Evolutionary conservation across 2,888 invertebrate species (phyloP).

Genomic region (Idaea aversata): DNA sequence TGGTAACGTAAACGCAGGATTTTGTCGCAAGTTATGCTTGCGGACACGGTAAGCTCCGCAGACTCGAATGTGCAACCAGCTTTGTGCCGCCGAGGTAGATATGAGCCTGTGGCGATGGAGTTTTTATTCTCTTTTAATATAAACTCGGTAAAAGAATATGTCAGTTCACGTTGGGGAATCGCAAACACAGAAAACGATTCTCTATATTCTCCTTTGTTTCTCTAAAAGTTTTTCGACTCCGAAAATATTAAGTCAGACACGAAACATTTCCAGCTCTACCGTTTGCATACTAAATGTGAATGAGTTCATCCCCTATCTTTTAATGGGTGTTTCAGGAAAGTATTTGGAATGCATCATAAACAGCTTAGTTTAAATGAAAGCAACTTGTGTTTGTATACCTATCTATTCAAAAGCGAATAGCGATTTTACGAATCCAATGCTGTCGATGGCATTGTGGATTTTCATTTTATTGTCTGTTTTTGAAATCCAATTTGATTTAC

Average conservation of each 20-base stretch:
- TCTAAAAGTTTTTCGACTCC: not conserved
- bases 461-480: constrained; percentile 19
- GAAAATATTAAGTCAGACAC: not conserved
- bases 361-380: not conserved
- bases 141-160: constrained; percentile 48
- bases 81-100: constrained; percentile 48
- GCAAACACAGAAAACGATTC: constrained; percentile 16
- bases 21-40: constrained; percentile 63
- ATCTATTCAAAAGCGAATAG: not conserved
- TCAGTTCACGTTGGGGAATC: constrained; percentile 31
- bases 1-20: constrained; percentile 64
- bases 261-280: not conserved
- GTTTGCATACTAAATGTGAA: not conserved
- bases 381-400: not conserved
- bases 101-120: constrained; percentile 38
- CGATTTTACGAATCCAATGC: not conserved
- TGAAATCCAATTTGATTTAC: constrained; percentile 28
- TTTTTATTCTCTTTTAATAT: constrained; percentile 59
- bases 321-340: not conserved
- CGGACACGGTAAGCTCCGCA: constrained; percentile 54
- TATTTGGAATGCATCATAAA: not conserved
- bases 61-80: constrained; percentile 45
- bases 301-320: not conserved
- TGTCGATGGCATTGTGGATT: not conserved
- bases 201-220: not conserved